Evolutionary conservation across 2,888 invertebrate genomes (phyloP).

Genomic region (Ernsta delagoae): DNA sequence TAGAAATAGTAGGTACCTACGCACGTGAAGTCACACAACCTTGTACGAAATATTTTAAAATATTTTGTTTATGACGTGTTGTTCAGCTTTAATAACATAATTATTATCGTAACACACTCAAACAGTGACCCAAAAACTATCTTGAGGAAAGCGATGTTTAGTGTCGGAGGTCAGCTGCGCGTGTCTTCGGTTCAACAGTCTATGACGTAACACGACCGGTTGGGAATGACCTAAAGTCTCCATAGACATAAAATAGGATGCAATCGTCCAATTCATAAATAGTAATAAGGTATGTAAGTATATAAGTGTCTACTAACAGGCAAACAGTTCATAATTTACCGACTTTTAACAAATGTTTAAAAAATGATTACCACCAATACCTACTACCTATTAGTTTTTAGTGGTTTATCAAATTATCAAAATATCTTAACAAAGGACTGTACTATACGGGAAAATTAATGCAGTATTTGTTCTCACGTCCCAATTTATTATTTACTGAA

Average conservation of each 20-base stretch:
- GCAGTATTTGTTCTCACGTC: constrained; percentile 44
- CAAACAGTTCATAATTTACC: background rate
- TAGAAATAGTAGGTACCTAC: background rate
- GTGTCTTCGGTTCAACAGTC: constrained; percentile 63
- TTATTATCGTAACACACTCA: constrained; percentile 44
- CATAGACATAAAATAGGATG: constrained; percentile 12
- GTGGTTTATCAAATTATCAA: too few relatives aligned
- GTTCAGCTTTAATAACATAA: background rate
- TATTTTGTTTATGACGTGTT: background rate
- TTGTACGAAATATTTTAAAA: constrained; percentile 35
- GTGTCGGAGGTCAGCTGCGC: constrained; percentile 67
- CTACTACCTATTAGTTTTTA: too few relatives aligned
- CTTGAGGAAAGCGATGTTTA: constrained; percentile 57
- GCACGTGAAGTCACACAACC: constrained; percentile 35
- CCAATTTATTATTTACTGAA: constrained; percentile 49
- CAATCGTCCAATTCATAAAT: constrained; percentile 6
- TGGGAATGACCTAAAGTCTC: constrained; percentile 41
- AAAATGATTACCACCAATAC: too few relatives aligned
- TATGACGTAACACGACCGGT: constrained; percentile 69
- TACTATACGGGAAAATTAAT: too few relatives aligned
- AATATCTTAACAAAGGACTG: too few relatives aligned
- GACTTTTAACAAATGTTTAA: too few relatives aligned
- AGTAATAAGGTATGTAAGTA: background rate
- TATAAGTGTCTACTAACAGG: too few relatives aligned
- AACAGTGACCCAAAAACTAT: constrained; percentile 62